Evolutionary conservation across 1,140 invertebrate species (phyloP), one percentile per base, ranked within the genome.

Genomic region (Drosophila biarmipes): DNA sequence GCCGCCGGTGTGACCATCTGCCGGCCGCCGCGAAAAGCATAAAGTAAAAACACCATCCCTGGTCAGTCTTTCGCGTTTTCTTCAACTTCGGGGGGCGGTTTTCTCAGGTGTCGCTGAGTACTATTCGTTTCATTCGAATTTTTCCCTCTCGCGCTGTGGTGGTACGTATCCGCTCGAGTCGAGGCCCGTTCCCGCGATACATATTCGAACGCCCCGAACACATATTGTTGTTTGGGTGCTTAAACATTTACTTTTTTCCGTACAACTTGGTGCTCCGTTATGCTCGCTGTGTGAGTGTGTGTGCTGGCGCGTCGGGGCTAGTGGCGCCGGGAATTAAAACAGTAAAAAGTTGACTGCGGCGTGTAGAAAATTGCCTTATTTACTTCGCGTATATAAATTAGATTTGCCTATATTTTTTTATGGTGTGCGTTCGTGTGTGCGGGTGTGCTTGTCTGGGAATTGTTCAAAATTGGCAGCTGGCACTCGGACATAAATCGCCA

Each of bases 391-490:
- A 19, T 34, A 31, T 51, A 12, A 34, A 51, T 51, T 51, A 34
- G 48, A 29, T 34, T 8, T 12, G 29, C 46, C 31, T 29, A 11
- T 42, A 34, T 34, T 72, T 71, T 71, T 63, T 72, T 72, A 58
- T 56, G 27, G 49, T 59, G 45, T 67, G 66, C 37, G 51, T 71
- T 29, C 24, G 48, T 53, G 48, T 53, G 46, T 49, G 46, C 46
- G 46, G 46, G 58, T 34, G 24, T 63, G 51, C 42, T 43, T 46
- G 52, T 37, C 40, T 63, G 61, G 29, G 27, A 63, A 63, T 63
- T 63, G 66, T 43, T 43, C 7, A 31, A 71, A 72, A 72, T 72
- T 57, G 68, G 68, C 67, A 67, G 63, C 45, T 71, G 66, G 46
- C 45, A 46, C 48, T 54, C 53, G 69, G 62, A 69, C 63, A 68